These are phyloP conservation scores for Cydia splendana DNA, from an alignment of 1,140 invertebrate genomes.

Conservation along the genomic window DNA sequence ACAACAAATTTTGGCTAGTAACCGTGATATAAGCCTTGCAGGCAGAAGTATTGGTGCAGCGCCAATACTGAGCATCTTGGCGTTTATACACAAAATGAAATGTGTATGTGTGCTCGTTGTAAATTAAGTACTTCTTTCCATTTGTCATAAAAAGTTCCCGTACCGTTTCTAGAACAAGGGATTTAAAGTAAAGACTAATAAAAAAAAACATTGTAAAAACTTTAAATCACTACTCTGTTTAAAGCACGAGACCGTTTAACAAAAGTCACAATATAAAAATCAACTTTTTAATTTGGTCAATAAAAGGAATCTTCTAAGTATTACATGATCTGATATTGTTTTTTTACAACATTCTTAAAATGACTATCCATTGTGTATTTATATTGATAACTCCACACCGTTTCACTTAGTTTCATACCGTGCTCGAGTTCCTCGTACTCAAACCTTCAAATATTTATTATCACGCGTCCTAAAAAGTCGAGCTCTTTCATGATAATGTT, in stretches of 20 bases:
- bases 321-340: too few relatives aligned
- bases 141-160: constrained; percentile 40
- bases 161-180: background rate
- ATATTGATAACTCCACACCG: background rate
- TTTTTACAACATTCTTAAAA: too few relatives aligned
- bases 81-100: constrained; percentile 38
- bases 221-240: too few relatives aligned
- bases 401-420: background rate
- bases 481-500: background rate
- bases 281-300: too few relatives aligned
- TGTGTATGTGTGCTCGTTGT: constrained; percentile 49
- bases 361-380: too few relatives aligned
- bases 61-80: constrained; percentile 37
- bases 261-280: too few relatives aligned
- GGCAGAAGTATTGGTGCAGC: constrained; percentile 39
- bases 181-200: background rate
- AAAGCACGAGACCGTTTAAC: background rate
- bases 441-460: constrained; percentile 10
- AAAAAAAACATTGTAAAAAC: too few relatives aligned
- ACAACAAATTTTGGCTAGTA: constrained; percentile 32
- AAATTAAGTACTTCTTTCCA: constrained; percentile 46
- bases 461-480: constrained; percentile 5
- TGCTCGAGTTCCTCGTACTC: background rate
- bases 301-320: too few relatives aligned
- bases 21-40: constrained; percentile 45